Conservation (phyloP, 2,797 vertebrate species). For the Xyrichtys novacula region DNA sequence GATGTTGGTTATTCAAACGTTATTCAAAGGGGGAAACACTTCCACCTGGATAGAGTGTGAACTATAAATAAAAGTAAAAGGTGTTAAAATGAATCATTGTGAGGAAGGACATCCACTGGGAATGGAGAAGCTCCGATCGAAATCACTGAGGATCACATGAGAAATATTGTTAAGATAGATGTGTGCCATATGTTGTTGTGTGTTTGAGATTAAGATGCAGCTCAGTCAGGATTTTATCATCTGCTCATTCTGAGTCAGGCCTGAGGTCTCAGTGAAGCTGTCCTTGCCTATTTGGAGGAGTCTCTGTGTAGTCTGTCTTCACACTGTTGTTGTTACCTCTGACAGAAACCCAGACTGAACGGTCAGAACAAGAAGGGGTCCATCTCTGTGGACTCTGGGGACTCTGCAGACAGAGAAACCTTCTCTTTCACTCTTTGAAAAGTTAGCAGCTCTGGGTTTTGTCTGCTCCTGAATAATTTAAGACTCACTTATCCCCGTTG, state of each 20-base stretch:
- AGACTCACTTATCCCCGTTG: constrained; percentile 36
- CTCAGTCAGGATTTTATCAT: no score
- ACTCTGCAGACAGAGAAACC: constrained; percentile 56
- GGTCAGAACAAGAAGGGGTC: constrained; percentile 42
- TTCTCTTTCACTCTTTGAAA: constrained; percentile 65
- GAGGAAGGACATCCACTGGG: no score
- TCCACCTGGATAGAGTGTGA: no score
- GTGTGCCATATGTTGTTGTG: no score
- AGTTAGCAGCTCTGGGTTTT: constrained; percentile 59
- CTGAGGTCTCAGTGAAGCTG: neutral
- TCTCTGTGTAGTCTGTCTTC: constrained; percentile 6
- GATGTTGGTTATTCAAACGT: no score
- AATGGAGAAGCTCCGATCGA: no score
- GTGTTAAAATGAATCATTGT: no score
- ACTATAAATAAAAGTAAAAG: no score
- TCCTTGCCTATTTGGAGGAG: neutral
- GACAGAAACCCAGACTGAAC: constrained; percentile 14
- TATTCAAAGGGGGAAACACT: no score
- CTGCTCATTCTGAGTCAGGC: neutral
- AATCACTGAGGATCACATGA: no score
- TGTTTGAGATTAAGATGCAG: no score
- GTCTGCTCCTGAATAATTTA: constrained; percentile 76
- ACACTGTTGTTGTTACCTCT: neutral
- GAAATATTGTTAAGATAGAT: no score
- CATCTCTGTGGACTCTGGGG: constrained; percentile 38